phyloP scores from a whole-genome alignment of 2,888 invertebrate species.

The Venusia cambrica region DNA sequence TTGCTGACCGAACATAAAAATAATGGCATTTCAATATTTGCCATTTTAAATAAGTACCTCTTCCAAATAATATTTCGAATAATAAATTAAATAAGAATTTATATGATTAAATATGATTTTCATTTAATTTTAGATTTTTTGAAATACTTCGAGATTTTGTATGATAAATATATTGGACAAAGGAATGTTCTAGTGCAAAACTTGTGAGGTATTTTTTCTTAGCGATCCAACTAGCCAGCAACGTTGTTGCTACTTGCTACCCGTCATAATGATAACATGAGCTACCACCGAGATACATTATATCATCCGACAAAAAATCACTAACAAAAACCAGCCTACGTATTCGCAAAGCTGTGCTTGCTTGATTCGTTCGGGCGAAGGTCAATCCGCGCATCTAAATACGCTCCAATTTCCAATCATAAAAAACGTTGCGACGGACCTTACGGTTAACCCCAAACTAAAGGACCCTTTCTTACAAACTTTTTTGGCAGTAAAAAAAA shows the following conservation, averaged over 20 bases:
- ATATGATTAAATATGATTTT: too few relatives aligned
- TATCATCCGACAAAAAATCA: slow-evolving; percentile 37
- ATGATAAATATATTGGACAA: too few relatives aligned
- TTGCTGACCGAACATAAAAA: too few relatives aligned
- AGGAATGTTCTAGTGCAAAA: too few relatives aligned
- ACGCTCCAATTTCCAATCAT: slow-evolving; percentile 44
- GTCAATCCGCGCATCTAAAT: slow-evolving; percentile 41
- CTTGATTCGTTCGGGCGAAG: slow-evolving; percentile 39
- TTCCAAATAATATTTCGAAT: too few relatives aligned
- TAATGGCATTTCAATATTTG: too few relatives aligned
- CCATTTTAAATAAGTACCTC: too few relatives aligned
- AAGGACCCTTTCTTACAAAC: slow-evolving; percentile 62
- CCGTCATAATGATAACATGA: slow-evolving; percentile 20
- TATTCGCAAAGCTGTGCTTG: slow-evolving; percentile 25
- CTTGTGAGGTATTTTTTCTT: slow-evolving; percentile 16
- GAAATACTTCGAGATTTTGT: too few relatives aligned
- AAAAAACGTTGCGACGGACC: slow-evolving; percentile 51
- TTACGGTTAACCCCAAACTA: slow-evolving; percentile 69
- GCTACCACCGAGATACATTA: slow-evolving; percentile 26
- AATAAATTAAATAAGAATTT: too few relatives aligned
- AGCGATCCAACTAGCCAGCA: slow-evolving; percentile 16
- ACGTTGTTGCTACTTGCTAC: slow-evolving; percentile 30
- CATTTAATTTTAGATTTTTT: too few relatives aligned
- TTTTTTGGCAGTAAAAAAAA: slow-evolving; percentile 77
- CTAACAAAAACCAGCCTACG: slow-evolving; percentile 34